Evolutionary conservation across 2,113 vertebrate genomes (phyloP).

Genomic region (Ciconia stormi): DNA sequence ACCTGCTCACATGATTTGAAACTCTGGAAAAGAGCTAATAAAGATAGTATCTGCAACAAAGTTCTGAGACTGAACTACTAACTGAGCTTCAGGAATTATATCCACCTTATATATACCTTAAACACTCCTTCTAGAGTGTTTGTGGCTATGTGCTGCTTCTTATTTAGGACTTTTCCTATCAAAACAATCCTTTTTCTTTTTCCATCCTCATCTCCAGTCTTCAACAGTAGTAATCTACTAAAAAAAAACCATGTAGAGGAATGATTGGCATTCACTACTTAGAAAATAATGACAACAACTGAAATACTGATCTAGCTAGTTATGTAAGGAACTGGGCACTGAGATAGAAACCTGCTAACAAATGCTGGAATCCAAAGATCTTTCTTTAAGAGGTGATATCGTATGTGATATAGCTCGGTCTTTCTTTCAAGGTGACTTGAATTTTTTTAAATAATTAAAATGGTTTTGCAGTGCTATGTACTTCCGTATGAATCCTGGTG

Average conservation of each 20-base stretch:
- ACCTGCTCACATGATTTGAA: not conserved
- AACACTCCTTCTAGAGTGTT: not conserved
- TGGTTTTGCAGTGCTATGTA: not conserved
- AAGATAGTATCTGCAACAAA: not conserved
- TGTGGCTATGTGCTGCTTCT: not conserved
- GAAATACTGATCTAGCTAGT: not conserved
- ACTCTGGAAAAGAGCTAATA: not conserved
- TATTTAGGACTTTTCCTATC: not conserved
- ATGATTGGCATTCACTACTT: not conserved
- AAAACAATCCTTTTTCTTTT: not conserved
- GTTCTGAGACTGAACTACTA: not conserved
- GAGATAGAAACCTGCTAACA: not conserved
- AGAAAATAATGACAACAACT: not conserved
- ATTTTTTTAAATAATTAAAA: not conserved
- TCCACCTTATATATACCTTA: not conserved
- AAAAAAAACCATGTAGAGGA: not conserved
- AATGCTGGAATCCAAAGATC: not conserved
- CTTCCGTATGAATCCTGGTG: not conserved
- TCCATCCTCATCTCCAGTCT: not conserved
- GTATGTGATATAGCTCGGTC: fast-evolving
- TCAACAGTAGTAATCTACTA: not conserved
- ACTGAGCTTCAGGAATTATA: not conserved
- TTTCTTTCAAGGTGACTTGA: not conserved
- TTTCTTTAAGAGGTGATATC: not conserved
- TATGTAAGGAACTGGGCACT: not conserved